These are phyloP conservation scores for Daktulosphaira vitifoliae DNA, from an alignment of 1,140 invertebrate species.

Conservation along the genomic window DNA sequence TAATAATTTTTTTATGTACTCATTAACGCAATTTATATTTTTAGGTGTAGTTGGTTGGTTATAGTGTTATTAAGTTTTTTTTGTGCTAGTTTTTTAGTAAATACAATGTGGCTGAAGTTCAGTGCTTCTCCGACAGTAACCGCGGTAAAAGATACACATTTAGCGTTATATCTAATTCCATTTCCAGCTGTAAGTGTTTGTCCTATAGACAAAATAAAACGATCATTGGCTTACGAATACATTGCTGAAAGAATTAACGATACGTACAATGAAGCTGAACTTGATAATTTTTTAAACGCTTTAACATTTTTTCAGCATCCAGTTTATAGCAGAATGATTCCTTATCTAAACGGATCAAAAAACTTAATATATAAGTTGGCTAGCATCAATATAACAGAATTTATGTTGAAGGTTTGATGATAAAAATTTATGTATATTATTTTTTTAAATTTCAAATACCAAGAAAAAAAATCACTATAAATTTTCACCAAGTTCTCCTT, in stretches of 20 bases:
- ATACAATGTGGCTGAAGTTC: slow-evolving; percentile 38
- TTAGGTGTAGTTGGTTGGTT: slow-evolving; percentile 35
- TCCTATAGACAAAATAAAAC: slow-evolving; percentile 39
- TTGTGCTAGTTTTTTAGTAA: slow-evolving; percentile 36
- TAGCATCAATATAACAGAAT: slow-evolving; percentile 38
- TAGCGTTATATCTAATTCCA: slow-evolving; percentile 39
- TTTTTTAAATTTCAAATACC: background rate
- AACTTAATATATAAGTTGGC: slow-evolving; percentile 34
- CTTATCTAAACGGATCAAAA: slow-evolving; percentile 28
- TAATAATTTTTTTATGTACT: too few species aligned
- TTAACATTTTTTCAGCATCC: slow-evolving; percentile 39
- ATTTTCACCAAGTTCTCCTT: background rate
- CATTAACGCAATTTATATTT: slow-evolving; percentile 1
- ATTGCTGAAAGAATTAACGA: background rate
- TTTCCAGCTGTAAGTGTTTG: slow-evolving; percentile 42
- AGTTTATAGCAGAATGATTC: slow-evolving; percentile 36
- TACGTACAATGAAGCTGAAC: background rate
- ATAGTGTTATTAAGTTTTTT: slow-evolving; percentile 36
- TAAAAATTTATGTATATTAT: background rate
- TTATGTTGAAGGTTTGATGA: slow-evolving; percentile 39
- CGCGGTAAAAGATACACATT: slow-evolving; percentile 39
- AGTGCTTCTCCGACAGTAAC: slow-evolving; percentile 37
- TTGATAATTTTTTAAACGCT: slow-evolving; percentile 36
- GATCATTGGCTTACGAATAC: slow-evolving; percentile 36
- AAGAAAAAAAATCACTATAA: background rate